A percentile compares a stretch with the other conserved stretches of the same genome.
Evolutionary conservation across 2,113 vertebrate genomes (phyloP).

Genomic region (Pterophyllum scalare): DNA sequence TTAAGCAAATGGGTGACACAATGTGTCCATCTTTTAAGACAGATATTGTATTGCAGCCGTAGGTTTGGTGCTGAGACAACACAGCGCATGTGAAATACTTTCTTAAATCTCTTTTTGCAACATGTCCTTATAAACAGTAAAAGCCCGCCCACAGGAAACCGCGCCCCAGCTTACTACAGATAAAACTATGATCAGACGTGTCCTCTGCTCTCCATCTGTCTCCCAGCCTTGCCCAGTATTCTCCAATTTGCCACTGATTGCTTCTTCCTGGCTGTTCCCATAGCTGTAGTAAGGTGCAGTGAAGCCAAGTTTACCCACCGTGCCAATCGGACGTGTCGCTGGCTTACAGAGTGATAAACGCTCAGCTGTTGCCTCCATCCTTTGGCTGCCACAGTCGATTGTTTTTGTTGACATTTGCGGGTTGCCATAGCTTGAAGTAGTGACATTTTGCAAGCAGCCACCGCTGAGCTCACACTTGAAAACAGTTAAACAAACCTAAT

Average conservation of each 20-base stretch:
- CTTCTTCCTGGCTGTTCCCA: conserved; percentile 9
- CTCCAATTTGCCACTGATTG: background rate
- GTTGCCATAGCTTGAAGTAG: conserved; percentile 49
- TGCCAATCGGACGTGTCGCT: conserved; percentile 43
- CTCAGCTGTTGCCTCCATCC: conserved; percentile 46
- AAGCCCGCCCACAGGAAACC: conserved; percentile 17
- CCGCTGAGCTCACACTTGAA: conserved; percentile 8
- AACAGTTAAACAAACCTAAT: conserved; percentile 10
- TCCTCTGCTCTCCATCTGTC: background rate
- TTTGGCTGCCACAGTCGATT: conserved; percentile 28
- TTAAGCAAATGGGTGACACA: background rate
- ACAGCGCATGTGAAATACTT: accelerated
- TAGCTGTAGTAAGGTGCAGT: background rate
- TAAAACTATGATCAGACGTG: background rate
- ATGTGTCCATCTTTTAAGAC: background rate
- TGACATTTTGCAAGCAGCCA: conserved; percentile 44
- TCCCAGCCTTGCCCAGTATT: background rate
- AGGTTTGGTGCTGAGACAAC: background rate
- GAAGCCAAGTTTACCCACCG: conserved; percentile 35
- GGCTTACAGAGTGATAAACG: conserved; percentile 54
- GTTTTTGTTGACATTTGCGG: conserved; percentile 50
- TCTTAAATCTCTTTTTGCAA: background rate
- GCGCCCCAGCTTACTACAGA: background rate
- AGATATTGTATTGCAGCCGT: background rate
- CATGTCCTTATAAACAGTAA: background rate